Base-by-base conservation (phyloP, 2,888 invertebrate species). In the Ennomos fuscantarius region DNA sequence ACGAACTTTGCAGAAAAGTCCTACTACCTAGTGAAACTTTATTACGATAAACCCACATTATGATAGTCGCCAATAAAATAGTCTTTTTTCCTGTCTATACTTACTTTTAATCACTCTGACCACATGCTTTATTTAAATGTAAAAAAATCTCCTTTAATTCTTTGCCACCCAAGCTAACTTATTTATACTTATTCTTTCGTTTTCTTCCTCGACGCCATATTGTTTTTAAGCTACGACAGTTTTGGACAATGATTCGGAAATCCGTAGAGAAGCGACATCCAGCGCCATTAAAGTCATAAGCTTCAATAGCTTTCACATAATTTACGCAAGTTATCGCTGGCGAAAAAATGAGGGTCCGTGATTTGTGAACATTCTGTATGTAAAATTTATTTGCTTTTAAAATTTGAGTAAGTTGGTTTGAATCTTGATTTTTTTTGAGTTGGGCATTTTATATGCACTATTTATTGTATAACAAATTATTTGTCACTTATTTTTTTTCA, bases 191-290 rank as follows among this genome's bases (percentile, higher is more conserved):
- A 74, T 74, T 24, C 74, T 66, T 68, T 66, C 72, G 64, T 68
- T 66, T 63, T 62, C 65, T 57, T 66, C 66, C 70, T 55, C 66
- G 63, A 78, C 66, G 65, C 81, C 84, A 84, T 86, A 87, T 86
- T 87, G 87, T 86, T 87, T 85, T 83, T 82, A 85, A 86, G 80
- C 85, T 84, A 84, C 80, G 82, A 79, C 84, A 78, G 76, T 76
- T 82, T 83, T 81, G 83, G 78, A 84, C 82, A 86, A 87, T 86
- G 84, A 75, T 69, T 68, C 78, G 81, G 81, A 85, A 82, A 77
- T 76, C 78, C 78, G 63, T 70, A 72, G 63, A 57, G 70, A 59
- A 47, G 47, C 45, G 63, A 15, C 57, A 55, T 60, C 57, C 60
- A 49, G 3, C 9, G 35, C 39, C 43, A 52, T 52, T 52, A 48